phyloP scores from a whole-genome alignment of 2,888 invertebrate species.

The Xylota sylvarum region DNA sequence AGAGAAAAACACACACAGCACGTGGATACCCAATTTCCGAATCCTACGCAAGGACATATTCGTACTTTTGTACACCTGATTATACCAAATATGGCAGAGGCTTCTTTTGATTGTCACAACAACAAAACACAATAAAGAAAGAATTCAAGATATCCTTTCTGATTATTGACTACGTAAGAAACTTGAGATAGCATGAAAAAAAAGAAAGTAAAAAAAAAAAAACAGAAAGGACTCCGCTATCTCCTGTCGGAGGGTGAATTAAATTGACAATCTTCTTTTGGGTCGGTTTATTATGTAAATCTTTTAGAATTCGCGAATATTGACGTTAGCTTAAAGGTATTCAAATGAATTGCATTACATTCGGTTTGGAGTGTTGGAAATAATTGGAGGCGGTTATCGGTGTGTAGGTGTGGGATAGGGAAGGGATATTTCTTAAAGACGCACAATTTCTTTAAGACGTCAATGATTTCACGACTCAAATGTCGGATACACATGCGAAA shows the following conservation, averaged over 20 bases:
- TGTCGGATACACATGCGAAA: conserved; percentile 34
- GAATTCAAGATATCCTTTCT: conserved; percentile 33
- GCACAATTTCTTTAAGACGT: neutral
- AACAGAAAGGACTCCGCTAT: neutral
- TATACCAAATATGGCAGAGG: conserved; percentile 25
- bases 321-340: conserved; percentile 30
- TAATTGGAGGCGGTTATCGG: conserved; percentile 5
- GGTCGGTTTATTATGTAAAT: conserved; percentile 38
- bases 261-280: conserved; percentile 1
- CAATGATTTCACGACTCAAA: conserved; percentile 16
- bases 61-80: conserved; percentile 20
- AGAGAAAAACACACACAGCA: neutral
- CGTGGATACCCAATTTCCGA: conserved; percentile 39
- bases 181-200: neutral
- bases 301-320: conserved; percentile 15
- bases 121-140: neutral
- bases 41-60: conserved; percentile 31
- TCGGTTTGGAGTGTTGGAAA: neutral
- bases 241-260: neutral
- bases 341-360: conserved; percentile 25
- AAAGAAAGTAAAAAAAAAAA: neutral
- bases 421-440: conserved; percentile 1
- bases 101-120: conserved; percentile 16
- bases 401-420: neutral
- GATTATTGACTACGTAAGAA: conserved; percentile 21